Conservation (phyloP, 2,888 invertebrate genomes). For the Clivina fossor region DNA sequence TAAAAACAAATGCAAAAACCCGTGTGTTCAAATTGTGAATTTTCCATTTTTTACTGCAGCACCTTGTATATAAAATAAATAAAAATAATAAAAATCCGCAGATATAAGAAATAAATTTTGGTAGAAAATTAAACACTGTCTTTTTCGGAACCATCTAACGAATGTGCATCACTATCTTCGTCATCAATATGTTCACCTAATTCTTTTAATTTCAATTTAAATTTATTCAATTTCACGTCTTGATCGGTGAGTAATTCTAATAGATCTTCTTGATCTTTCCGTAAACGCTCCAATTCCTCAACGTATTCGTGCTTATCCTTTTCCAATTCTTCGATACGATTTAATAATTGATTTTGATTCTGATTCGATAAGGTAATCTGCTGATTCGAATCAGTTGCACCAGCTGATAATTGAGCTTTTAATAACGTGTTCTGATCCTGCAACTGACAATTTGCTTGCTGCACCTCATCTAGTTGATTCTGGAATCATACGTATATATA, state of each 20-base stretch:
- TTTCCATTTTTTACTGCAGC: too few relatives aligned
- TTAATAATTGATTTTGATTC: conserved; percentile 36
- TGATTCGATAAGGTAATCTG: conserved; percentile 22
- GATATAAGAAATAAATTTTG: too few relatives aligned
- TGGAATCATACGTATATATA: too few relatives aligned
- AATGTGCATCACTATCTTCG: conserved; percentile 50
- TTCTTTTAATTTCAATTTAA: conserved; percentile 49
- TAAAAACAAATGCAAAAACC: too few relatives aligned
- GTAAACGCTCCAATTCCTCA: conserved; percentile 65
- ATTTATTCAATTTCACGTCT: conserved; percentile 56
- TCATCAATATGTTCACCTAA: conserved; percentile 50
- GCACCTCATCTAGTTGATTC: conserved; percentile 65
- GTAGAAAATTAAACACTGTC: too few relatives aligned
- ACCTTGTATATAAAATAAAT: too few relatives aligned
- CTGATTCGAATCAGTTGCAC: conserved; percentile 37
- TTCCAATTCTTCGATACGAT: conserved; percentile 43
- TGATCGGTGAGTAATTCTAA: conserved; percentile 88
- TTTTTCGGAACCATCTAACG: conserved; percentile 40
- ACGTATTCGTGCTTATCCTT: conserved; percentile 50
- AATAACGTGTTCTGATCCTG: conserved; percentile 85
- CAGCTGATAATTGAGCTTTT: conserved; percentile 69
- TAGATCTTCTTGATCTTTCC: conserved; percentile 92
- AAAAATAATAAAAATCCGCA: too few relatives aligned
- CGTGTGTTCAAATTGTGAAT: too few relatives aligned
- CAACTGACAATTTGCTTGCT: conserved; percentile 71